Conservation (phyloP, 2,113 vertebrate species). For the Cervus canadensis region DNA sequence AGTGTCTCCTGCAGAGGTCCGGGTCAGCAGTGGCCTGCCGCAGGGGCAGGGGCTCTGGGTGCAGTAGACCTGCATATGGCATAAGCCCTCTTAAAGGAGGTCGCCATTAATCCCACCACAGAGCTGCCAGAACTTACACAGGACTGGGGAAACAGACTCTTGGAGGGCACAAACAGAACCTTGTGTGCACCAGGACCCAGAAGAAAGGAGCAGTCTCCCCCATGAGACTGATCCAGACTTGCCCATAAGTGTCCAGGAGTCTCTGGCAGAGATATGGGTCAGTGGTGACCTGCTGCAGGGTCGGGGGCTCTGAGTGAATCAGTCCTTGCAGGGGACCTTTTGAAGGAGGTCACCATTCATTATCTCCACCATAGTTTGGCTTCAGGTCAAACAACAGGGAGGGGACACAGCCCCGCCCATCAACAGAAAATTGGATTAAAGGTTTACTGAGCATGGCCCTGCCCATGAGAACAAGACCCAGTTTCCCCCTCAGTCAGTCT, state of each 20-base stretch:
- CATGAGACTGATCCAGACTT: not conserved
- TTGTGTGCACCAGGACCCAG: not conserved
- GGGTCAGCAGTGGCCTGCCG: not conserved
- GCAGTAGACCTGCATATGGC: not conserved
- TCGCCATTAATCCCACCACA: not conserved
- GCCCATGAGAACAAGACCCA: not conserved
- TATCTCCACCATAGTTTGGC: not conserved
- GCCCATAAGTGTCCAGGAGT: not conserved
- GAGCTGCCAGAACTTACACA: not conserved
- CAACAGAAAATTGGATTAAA: not conserved
- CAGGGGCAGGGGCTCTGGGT: not conserved
- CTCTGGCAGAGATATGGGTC: not conserved
- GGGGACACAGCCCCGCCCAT: not conserved
- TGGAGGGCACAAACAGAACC: not conserved
- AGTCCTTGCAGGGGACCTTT: not conserved
- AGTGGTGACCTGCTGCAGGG: not conserved
- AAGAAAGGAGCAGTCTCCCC: not conserved
- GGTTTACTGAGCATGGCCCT: not conserved
- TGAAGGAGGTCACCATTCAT: not conserved
- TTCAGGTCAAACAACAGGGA: not conserved
- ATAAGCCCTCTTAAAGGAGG: not conserved
- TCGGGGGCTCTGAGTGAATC: not conserved
- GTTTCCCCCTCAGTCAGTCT: not conserved
- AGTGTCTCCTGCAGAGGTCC: not conserved
- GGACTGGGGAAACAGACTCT: not conserved